Percentiles rank a stretch among this genome's conserved stretches.
These are phyloP conservation scores for Anomalospiza imberbis DNA, from an alignment of 2,797 vertebrate genomes.

Conservation along the genomic window DNA sequence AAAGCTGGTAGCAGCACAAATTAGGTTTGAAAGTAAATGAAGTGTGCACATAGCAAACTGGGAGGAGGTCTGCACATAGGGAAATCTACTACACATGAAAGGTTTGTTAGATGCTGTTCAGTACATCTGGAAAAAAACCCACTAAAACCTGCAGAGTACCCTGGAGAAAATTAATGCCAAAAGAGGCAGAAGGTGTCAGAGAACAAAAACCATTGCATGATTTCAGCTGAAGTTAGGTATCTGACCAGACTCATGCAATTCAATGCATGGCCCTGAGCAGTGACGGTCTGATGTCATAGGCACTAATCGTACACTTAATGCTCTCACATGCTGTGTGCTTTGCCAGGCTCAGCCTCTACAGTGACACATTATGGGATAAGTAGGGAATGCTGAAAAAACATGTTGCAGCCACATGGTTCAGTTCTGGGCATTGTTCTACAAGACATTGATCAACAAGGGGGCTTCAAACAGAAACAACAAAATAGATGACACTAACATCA, in stretches of 20 bases:
- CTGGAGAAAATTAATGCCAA: conserved; percentile 36
- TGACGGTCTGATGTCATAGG: conserved; percentile 18
- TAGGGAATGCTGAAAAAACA: conserved; percentile 10
- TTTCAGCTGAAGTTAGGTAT: conserved; percentile 1
- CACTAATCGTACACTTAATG: not conserved
- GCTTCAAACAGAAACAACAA: not conserved
- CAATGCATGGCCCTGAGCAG: not conserved
- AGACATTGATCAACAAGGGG: not conserved
- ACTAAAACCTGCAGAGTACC: not conserved
- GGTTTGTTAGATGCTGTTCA: not conserved
- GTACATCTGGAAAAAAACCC: not conserved
- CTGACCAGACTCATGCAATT: not conserved
- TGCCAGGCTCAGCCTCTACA: conserved; percentile 3
- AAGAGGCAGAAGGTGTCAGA: conserved; percentile 22
- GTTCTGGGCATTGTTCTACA: not conserved
- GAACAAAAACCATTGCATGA: conserved; percentile 25
- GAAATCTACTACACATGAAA: not conserved
- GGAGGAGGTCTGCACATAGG: not conserved
- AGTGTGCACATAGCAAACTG: not conserved
- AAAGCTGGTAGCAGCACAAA: not conserved
- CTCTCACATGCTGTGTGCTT: not conserved
- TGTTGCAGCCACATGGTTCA: not conserved
- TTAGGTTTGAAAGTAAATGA: conserved; percentile 12
- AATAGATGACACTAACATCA: not conserved
- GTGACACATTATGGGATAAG: conserved; percentile 9